Base-by-base conservation (phyloP, 2,113 vertebrate genomes). In the Boulengeromyrus knoepffleri region DNA sequence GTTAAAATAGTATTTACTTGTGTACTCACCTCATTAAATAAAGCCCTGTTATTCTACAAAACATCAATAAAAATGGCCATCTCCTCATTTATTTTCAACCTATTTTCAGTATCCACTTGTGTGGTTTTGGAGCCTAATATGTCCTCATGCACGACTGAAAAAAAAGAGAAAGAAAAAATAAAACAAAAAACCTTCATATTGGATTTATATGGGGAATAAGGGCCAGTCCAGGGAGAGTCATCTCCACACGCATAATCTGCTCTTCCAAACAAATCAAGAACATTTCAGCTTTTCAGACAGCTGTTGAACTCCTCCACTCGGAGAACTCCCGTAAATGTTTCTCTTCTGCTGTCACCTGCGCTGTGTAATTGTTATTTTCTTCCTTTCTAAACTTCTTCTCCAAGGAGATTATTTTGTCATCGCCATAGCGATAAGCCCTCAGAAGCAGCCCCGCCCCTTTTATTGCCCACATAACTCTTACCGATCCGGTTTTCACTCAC, bases 281-380 rank as follows among this genome's bases (percentile, higher is more conserved):
- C 50, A 87, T 31, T 31, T 36, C 27, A 50, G 85, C 31, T 10
- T 56, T 27, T 87, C 85, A 56, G 50, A 56, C 85, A 87, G 46
- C 85, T 87, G 85, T 13, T 19, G 13, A 87, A 39, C 85, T 87
- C 49, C 85, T 87, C 27, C 49, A 24, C 15, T 31, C 5, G 1
- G n/a, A 53, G 50, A 87, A 87, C 85, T 56, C 85, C 3, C 31
- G 2, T 8, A 36, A 87, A 87, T 53, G 85, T 87, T 87, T 87
- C 85, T 39, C 12, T 53, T 56, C 50, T 87, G 85, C 49, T 87
- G 27, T 53, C 85, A 87, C 85, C 19, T 87, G 49, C 8, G 2
- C 85, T 87, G 85, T 39, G 7, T 53, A 87, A 87, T 56, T 87
- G 85, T 53, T 87, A 87, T 87, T 87, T 53, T 87, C 45, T 15